Conservation (phyloP, 37 sponge, comb jelly and placozoan species). For the Dysidea cf. avara region DNA sequence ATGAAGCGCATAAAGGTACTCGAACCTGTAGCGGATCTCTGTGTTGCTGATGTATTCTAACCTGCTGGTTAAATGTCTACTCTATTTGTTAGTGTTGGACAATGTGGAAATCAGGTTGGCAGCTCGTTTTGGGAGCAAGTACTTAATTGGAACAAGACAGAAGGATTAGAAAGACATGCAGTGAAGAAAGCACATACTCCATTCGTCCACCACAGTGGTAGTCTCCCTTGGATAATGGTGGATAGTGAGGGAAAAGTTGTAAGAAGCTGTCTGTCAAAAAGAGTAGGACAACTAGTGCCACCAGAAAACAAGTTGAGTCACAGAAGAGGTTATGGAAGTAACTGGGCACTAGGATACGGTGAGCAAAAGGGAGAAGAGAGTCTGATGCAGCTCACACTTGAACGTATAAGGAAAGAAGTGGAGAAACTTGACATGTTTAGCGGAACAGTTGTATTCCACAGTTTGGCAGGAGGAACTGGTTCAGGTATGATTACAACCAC, state of each 20-base stretch:
- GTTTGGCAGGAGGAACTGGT: constrained; percentile 88
- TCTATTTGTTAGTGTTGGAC: constrained; percentile 70
- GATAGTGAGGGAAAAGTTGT: constrained; percentile 71
- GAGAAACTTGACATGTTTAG: constrained; percentile 65
- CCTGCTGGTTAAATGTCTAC: too few relatives aligned
- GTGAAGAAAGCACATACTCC: constrained; percentile 1
- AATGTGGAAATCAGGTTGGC: constrained; percentile 83
- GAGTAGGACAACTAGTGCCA: constrained; percentile 1
- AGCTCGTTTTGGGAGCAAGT: constrained; percentile 51
- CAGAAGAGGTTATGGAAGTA: constrained; percentile 72
- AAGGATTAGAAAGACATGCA: background rate
- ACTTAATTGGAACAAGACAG: background rate
- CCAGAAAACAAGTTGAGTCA: constrained; percentile 25
- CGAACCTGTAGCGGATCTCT: too few relatives aligned
- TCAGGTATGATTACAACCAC: constrained; percentile 70
- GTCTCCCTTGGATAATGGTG: constrained; percentile 52
- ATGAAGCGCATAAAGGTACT: too few relatives aligned
- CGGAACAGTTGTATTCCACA: constrained; percentile 74
- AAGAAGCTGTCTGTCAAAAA: background rate
- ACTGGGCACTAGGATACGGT: constrained; percentile 81
- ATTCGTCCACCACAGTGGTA: constrained; percentile 21
- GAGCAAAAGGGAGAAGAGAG: background rate
- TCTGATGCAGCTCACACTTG: constrained; percentile 28
- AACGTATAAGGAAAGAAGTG: constrained; percentile 50
- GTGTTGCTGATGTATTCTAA: too few relatives aligned